Base-by-base conservation (phyloP, 2,888 invertebrate species). In the Andrena chrysosceles region DNA sequence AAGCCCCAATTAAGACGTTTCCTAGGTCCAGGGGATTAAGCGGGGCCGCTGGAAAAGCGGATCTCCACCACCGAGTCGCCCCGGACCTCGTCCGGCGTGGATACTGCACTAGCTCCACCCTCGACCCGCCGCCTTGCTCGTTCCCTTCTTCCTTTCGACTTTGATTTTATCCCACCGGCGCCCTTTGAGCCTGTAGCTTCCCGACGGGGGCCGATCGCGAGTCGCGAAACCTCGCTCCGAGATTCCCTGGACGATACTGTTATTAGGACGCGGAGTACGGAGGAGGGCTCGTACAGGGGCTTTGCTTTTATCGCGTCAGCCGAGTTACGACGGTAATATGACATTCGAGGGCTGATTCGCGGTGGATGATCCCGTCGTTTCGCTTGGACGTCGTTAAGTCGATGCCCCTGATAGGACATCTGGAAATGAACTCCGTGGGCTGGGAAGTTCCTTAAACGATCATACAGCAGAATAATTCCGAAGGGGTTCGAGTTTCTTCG, bases 1-100 rank as follows among this genome's bases (percentile, higher is more conserved):
- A 87, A 89, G 90, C 87, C 84, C 90, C 91, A 91, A 91, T 91
- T 91, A 91, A 91, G 90, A 91, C 90, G 85, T 87, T 88, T 88
- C 85, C 88, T 79, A 86, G 82, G 80, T 78, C 60, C 72, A 85
- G 56, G 56, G 56, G 89, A 89, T 89, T 89, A 89, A 86, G 81
- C 83, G 82, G 74, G 74, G 81, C 78, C 86, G 76, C 78, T 74
- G 81, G 84, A 82, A 84, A 82, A 85, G 81, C 84, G 85, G 85
- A 85, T 88, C 84, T 87, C 75, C 48, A 20, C 62, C 10, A 7
- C 33, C 23, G 13, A 62, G 10, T 20, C 52, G 20, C 26, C 26
- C 54, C 56, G 26, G 23, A 26, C 56, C 56, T 56, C 23, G 56
- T 29, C 52, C 59, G 1, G 42, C 13, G 23, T 16, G n/a, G n/a